A percentile compares a stretch with the other conserved stretches of the same genome.
These are phyloP conservation scores for Phorcus lineatus DNA, from an alignment of 2,888 invertebrate genomes.

Conservation along the genomic window DNA sequence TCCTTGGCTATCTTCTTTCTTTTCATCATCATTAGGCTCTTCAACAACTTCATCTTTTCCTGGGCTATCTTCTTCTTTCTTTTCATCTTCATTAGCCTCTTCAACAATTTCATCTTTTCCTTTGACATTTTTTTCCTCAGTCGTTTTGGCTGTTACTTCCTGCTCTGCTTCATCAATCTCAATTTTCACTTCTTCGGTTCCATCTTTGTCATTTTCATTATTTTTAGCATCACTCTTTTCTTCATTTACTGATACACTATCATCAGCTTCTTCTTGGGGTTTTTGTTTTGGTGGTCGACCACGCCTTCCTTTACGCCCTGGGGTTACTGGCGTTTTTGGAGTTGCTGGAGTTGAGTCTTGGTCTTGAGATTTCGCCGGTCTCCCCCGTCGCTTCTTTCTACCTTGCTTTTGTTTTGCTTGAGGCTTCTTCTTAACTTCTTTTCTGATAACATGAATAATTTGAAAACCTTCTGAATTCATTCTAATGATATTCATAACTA, in stretches of 20 bases:
- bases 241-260: not conserved
- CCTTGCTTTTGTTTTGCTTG: conserved; percentile 16
- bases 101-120: conserved; percentile 27
- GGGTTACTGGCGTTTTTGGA: too few species aligned
- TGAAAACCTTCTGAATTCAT: too few species aligned
- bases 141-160: not conserved
- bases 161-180: not conserved
- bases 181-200: not conserved
- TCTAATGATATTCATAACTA: too few species aligned
- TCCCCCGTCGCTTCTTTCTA: conserved; percentile 11
- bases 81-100: conserved; percentile 24
- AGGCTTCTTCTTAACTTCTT: not conserved
- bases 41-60: conserved; percentile 30
- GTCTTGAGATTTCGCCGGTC: conserved; percentile 26
- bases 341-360: not conserved
- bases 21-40: conserved; percentile 24
- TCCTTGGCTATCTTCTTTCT: conserved; percentile 10
- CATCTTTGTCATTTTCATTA: conserved; percentile 27
- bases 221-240: not conserved
- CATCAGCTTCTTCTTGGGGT: not conserved
- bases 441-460: too few species aligned
- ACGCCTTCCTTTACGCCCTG: not conserved
- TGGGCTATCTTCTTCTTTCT: conserved; percentile 7
- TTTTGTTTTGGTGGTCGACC: not conserved
- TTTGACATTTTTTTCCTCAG: not conserved